Base-by-base conservation (phyloP, 2,113 vertebrate genomes). In the Albula goreensis region DNA sequence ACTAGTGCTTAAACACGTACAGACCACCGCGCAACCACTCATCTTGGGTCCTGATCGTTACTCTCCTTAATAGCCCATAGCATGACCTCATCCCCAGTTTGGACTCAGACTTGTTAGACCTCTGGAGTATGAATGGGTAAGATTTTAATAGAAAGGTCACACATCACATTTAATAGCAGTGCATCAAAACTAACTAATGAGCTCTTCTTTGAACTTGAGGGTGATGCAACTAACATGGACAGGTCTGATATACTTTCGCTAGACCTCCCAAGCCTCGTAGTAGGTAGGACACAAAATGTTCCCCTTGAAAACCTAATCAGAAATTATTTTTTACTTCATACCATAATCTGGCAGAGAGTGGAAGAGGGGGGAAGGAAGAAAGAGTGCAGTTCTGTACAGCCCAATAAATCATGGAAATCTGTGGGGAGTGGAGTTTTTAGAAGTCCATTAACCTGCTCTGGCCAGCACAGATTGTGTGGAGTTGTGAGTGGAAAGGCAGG, bases 371-470 rank as follows among this genome's bases (percentile, higher is more conserved):
- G 80, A 50, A 87, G 13, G 80, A 50, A 87, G 13, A 41, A 10
- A 49, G 9, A 78, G 48, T 9, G 31, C 31, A 57, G 74, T 51
- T 22, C 84, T 88, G 77, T 7, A 15, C 88, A 91, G 91, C 92
- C 91, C 90, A 92, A 95, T 93, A 91, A 94, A 93, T 94, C 93
- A 92, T 92, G 89, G 86, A 92, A 92, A 93, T 94, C 91, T 90
- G 87, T 81, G 83, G 90, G 86, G 91, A 94, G 91, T 88, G 90
- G 91, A 92, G 86, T 87, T 56, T 86, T 84, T 93, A 91, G 91
- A 92, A 90, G 93, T 94, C 91, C 91, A 94, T 94, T 94, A 94
- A 92, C 92, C 92, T 91, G 89, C 88, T 90, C 83, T 4, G 84
- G 90, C 89, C 90, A 2, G 86, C 70, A 50, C 90, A 85, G 87